Evolutionary conservation across 1,140 invertebrate species (phyloP), one percentile per base, ranked within the genome.

Genomic region (Aphaenogaster rudis): DNA sequence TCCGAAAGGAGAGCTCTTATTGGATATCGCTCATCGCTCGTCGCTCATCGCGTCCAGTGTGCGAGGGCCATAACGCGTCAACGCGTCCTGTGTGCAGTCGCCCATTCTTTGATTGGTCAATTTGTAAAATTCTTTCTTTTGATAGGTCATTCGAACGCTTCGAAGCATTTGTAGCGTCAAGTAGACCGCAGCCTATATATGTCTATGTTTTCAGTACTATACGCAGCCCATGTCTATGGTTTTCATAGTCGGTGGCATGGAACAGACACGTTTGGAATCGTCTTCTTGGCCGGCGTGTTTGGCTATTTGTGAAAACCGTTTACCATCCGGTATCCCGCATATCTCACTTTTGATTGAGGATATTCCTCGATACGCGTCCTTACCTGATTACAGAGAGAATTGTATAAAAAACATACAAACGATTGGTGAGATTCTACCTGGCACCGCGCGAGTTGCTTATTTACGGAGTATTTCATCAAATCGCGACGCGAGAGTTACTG

Each of bases 321-420:
- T 90, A 2, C 39, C 63, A 9, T 66, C 52, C 33, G 48, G 39
- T 8, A 79, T 76, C 39, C 89, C 89, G 0, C 13, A 90, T 15
- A 7, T 90, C 13, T 66, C 88, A 15, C 63, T 90, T 11, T n/a
- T 84, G 42, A 28, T 90, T 2, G 88, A 90, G n/a, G 28, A 87
- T 8, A 89, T 90, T 54, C 6, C 7, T 11, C 69, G 9, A n/a
- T 82, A 79, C 54, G 0, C 54, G 11, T 66, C 85, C n/a, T 39
- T 63, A 1, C 9, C 87, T 0, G 67, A 87, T 50, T 48, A 72
- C 11, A 15, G 67, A 11, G 15, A 72, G 8, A 84, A 90, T 45
- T 61, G 57, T n/a, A 11, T 90, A 48, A 89, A 89, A 39, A 87
- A 7, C 15, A 61, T 90, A 36, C 89, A 89, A 61, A 90, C 89